Base-by-base conservation (phyloP, 2,797 vertebrate species). In the Eospalax fontanierii region DNA sequence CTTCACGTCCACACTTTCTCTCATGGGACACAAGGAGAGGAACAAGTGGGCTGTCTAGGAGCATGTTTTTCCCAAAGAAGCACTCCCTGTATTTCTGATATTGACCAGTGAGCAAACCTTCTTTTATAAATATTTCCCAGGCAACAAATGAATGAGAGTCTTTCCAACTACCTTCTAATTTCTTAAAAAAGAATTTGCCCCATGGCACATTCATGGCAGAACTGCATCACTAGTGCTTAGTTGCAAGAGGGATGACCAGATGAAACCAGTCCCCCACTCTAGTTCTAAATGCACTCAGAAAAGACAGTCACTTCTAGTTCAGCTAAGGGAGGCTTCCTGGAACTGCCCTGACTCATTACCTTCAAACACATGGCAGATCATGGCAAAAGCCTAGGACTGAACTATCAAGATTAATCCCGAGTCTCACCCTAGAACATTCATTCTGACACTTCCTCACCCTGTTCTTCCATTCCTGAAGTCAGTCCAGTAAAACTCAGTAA, bases 161-260 rank as follows among this genome's bases (percentile, higher is more conserved):
- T 91, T 89, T 71, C 61, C 61, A 73, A 92, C 40, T 74, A 75
- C 33, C 57, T 95, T 68, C 22, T 87, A 81, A 83, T 93, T 91
- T 95, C 71, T 93, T 87, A 46, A 63, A 50, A 88, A 73, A 73
- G 89, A 87, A 80, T 73, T 71, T 57, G n/a, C 15, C 66, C 19
- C 26, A 12, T 54, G 50, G 50, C 50, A 54, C 14, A 54, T 10
- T 54, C 75, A n/a, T 79, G 33, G 11, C 76, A 21, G n/a, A 9
- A 50, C 81, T 24, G 1, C 2, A 24, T 68, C 83, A 19, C 35
- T 16, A 43, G 16, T 2, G 43, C 82, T 94, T 61, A 43, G 38
- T 40, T 75, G 71, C 21, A 6, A 30, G 73, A 91, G 3, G 66
- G 54, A 74, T 73, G 54, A 46, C 28, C 57, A 54, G 14, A 0